Evolutionary conservation across 1,140 invertebrate genomes (phyloP), one percentile per base, ranked within the genome.

Genomic region (Drosophila kurseongensis): DNA sequence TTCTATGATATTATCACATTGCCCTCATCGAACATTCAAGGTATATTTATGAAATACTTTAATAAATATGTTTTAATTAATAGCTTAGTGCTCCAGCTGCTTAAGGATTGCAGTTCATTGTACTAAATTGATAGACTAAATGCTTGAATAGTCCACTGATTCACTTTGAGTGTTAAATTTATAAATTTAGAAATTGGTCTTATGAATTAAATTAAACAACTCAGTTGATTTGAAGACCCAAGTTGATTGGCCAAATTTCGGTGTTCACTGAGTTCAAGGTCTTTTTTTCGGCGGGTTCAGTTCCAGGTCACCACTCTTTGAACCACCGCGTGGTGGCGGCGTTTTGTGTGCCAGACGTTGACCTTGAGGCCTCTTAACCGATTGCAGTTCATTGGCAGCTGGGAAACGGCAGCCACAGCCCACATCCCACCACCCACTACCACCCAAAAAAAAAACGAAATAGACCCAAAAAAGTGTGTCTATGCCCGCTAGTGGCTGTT

Each of bases 341-440:
- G 56, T 69, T 73, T 55, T 73, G 50, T 74, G 68, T 32, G 71
- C 41, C 71, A 74, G 58, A 61, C 71, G 44, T 74, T 74, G 71
- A 73, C 71, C 69, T 74, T 74, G 68, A 55, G 57, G 38, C 40
- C 57, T 41, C 38, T 48, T 55, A 48, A 45, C 71, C 68, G 68
- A 74, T 54, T 73, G 71, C 71, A 74, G 71, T 74, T 74, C 71
- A 74, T 61, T 74, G 71, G 56, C 50, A 69, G 66, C 65, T 58
- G 41, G 32, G 7, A 38, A 50, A 36, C 18, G 35, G 42, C 40
- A 9, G 8, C 23, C 13, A 12, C 14, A 6, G 8, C 6, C 8
- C 8, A 42, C 23, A 27, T 32, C 13, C 42, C 32, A 45, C 42
- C 41, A 5, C 29, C 42, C 27, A 27, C 48, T 41, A 2, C 42